Conservation (phyloP, 2,888 invertebrate genomes). For the Mesorhabditis spiculigera region DNA sequence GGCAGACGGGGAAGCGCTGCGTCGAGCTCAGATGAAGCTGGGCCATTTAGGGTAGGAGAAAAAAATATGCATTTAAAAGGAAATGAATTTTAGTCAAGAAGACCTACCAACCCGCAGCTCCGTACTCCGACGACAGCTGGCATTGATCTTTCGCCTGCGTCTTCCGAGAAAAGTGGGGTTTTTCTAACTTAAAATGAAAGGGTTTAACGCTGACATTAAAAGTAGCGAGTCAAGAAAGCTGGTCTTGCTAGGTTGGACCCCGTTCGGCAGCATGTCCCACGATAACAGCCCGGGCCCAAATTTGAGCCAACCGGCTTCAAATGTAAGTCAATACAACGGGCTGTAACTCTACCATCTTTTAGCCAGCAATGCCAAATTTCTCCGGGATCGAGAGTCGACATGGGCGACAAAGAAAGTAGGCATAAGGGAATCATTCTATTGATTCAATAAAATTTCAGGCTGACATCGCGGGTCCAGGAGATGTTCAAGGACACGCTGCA, state of each 20-base stretch:
- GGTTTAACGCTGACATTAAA: too few species aligned
- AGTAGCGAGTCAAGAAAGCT: too few species aligned
- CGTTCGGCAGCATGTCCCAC: not conserved
- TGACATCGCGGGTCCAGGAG: slow-evolving; percentile 53
- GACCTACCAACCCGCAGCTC: too few species aligned
- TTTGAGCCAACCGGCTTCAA: too few species aligned
- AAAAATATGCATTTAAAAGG: too few species aligned
- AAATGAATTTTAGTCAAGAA: too few species aligned
- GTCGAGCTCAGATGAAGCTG: not conserved
- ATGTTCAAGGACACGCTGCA: slow-evolving; percentile 50
- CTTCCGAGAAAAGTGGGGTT: too few species aligned
- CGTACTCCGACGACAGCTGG: too few species aligned
- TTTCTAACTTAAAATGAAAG: too few species aligned
- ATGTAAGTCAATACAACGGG: too few species aligned
- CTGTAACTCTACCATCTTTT: not conserved
- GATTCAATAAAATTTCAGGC: slow-evolving; percentile 19
- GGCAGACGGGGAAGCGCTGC: not conserved
- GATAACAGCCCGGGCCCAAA: slow-evolving; percentile 29
- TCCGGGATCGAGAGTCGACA: slow-evolving; percentile 48
- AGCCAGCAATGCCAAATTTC: slow-evolving; percentile 35
- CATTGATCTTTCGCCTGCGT: too few species aligned
- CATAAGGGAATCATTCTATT: not conserved
- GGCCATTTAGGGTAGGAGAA: not conserved
- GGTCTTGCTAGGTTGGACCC: slow-evolving; percentile 3
- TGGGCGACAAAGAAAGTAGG: slow-evolving; percentile 51